phyloP scores from a whole-genome alignment of 2,888 invertebrate genomes.

The Megastigmus dorsalis region DNA sequence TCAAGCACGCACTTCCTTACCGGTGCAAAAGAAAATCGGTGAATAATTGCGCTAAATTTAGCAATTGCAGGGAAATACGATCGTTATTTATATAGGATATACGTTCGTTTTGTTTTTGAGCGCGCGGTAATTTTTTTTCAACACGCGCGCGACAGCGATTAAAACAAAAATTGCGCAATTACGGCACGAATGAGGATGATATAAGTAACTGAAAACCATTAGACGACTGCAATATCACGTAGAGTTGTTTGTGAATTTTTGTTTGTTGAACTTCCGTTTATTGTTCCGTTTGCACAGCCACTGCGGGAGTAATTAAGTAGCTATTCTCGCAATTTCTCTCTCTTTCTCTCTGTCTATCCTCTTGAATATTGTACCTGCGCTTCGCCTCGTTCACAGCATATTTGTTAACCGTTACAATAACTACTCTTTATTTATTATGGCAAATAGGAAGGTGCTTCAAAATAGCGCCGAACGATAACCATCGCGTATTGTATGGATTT shows the following conservation, averaged over 20 bases:
- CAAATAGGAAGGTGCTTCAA: too few relatives aligned
- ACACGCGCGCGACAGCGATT: neutral
- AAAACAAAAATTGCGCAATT: constrained; percentile 35
- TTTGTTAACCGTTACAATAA: too few relatives aligned
- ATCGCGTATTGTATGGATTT: too few relatives aligned
- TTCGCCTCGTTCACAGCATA: too few relatives aligned
- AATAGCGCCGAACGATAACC: too few relatives aligned
- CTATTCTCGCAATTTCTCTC: neutral
- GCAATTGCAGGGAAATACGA: too few relatives aligned
- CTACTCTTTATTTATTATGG: too few relatives aligned
- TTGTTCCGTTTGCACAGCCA: constrained; percentile 1
- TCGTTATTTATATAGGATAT: too few relatives aligned
- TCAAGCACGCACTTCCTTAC: constrained; percentile 38
- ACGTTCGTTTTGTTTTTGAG: constrained; percentile 21
- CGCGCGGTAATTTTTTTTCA: constrained; percentile 25
- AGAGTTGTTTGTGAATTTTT: constrained; percentile 41
- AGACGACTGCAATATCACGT: constrained; percentile 49
- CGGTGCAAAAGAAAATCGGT: neutral
- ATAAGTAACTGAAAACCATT: constrained; percentile 46
- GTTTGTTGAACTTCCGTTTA: constrained; percentile 21
- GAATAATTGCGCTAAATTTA: constrained; percentile 30
- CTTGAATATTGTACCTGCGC: too few relatives aligned
- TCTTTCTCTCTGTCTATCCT: neutral
- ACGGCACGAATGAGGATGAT: constrained; percentile 14
- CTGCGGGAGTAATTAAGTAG: neutral